Evolutionary conservation across 1,140 invertebrate species (phyloP), one percentile per base, ranked within the genome.

Genomic region (Drosophila biarmipes): DNA sequence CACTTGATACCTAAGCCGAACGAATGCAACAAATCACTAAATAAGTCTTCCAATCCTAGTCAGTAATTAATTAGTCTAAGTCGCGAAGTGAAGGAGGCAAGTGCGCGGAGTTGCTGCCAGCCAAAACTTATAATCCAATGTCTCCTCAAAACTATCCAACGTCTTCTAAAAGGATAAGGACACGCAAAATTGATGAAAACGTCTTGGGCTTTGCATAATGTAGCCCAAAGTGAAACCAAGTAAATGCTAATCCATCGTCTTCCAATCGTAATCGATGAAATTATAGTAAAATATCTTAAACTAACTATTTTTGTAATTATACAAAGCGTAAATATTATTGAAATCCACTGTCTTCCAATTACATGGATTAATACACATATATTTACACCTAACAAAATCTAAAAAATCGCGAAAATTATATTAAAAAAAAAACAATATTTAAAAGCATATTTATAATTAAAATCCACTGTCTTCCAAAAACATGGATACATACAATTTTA

Each of bases 11-110:
- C 64, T 64, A 55, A 71, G 35, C 55, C 67, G 37, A 80, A 86
- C 69, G 38, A 85, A 85, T 80, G 73, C 79, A 91, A 91, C 89
- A 91, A 91, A 91, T 91, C 90, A 91, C 90, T 91, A 74, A 91
- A 76, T 67, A 87, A 91, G 90, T 91, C 90, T 91, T 91, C 90
- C 90, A 91, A 82, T 68, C 77, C 27, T 87, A 86, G 84, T 59
- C 42, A 10, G 61, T 86, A 86, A 72, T 74, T 78, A 71, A 68
- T 49, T 80, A 84, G 80, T 72, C 61, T 57, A 72, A 85, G 61
- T 74, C 49, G 48, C 29, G 56, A 37, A 72, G 43, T 51, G 45
- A 55, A 76, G 79, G 64, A 42, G 27, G 21, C 46, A 74, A 68
- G 68, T 57, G 57, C 45, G 45, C 55, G n/a, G n/a, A 29, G 46